A percentile compares a stretch with the other conserved stretches of the same genome.
These are phyloP conservation scores for Eulemur albifrons DNA, from an alignment of 2,797 vertebrate species.

Conservation along the genomic window DNA sequence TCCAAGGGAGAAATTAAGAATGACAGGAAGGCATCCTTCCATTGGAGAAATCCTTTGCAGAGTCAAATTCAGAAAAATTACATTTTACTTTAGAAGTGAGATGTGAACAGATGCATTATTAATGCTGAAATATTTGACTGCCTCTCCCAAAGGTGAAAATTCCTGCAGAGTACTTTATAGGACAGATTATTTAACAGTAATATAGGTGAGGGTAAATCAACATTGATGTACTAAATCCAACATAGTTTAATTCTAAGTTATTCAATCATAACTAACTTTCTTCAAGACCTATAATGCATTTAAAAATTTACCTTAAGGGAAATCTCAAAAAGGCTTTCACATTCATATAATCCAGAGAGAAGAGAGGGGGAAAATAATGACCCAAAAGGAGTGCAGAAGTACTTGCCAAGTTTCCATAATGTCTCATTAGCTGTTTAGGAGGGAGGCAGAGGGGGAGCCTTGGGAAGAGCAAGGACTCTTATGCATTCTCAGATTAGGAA, in stretches of 20 bases:
- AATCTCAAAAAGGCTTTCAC: not conserved
- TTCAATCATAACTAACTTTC: not conserved
- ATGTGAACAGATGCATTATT: not conserved
- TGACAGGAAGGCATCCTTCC: not conserved
- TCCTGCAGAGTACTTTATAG: not conserved
- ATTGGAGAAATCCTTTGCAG: not conserved
- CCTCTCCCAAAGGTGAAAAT: not conserved
- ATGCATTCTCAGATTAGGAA: not conserved
- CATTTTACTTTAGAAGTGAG: constrained; percentile 11
- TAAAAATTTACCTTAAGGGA: constrained; percentile 11
- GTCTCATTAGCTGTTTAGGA: not conserved
- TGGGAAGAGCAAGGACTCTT: not conserved
- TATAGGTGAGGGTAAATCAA: not conserved
- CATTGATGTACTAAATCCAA: not conserved
- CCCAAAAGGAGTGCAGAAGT: not conserved
- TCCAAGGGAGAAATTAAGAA: not conserved
- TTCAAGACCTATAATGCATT: not conserved
- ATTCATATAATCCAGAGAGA: not conserved
- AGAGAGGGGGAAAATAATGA: not conserved
- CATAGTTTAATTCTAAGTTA: not conserved
- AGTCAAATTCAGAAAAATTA: not conserved
- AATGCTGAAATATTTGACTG: not conserved
- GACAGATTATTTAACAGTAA: not conserved
- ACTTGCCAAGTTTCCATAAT: not conserved
- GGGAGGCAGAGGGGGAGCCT: not conserved